A percentile compares a stretch with the other conserved stretches of the same genome.
phyloP scores from a whole-genome alignment of 2,113 vertebrate species.

The Prinia subflava region DNA sequence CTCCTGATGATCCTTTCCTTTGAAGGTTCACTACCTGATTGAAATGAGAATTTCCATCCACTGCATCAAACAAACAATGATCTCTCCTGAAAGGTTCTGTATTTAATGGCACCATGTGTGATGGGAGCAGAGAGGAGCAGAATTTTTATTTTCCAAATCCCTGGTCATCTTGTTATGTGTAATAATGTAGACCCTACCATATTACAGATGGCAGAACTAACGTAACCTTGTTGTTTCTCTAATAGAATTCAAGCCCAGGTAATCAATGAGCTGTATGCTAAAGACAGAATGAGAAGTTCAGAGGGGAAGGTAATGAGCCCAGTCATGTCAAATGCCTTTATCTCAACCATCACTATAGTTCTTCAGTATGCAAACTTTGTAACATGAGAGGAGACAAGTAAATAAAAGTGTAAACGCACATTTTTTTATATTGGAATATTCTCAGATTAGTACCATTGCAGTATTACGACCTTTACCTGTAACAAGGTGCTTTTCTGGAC shows the following conservation, averaged over 20 bases:
- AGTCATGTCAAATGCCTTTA: not conserved
- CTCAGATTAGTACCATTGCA: not conserved
- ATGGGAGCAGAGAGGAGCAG: not conserved
- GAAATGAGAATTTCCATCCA: conserved; percentile 60
- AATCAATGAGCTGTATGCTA: not conserved
- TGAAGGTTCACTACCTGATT: conserved; percentile 62
- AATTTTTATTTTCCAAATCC: not conserved
- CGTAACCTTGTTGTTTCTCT: not conserved
- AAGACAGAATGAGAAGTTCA: not conserved
- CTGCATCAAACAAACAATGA: conserved; percentile 48
- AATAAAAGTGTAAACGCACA: not conserved
- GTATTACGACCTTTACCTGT: not conserved
- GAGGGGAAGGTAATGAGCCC: not conserved
- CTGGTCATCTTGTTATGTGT: not conserved
- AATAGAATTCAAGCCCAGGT: not conserved
- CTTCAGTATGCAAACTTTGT: not conserved
- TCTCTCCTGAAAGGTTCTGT: conserved; percentile 25
- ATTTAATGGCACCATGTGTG: not conserved
- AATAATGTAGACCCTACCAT: not conserved
- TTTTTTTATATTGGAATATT: not conserved
- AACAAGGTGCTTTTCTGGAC: not conserved
- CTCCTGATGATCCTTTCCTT: conserved; percentile 45
- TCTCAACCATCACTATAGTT: not conserved
- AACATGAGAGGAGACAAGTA: not conserved
- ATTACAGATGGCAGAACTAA: not conserved